A percentile compares a stretch with the other conserved stretches of the same genome.
phyloP scores from a whole-genome alignment of 2,797 vertebrate species.

The Tragelaphus eurycerus region DNA sequence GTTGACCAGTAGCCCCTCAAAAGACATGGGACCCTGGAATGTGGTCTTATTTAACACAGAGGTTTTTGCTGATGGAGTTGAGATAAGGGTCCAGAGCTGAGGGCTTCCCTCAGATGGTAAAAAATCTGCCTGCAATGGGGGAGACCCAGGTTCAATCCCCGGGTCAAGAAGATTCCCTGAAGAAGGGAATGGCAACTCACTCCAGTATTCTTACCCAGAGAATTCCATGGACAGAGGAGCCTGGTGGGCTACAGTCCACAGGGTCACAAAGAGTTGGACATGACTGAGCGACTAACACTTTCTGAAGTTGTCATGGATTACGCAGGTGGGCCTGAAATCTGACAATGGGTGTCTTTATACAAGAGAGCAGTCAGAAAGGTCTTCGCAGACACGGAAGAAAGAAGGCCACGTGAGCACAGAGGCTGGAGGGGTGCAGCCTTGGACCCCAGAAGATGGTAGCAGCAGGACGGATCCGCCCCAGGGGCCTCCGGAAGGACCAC shows the following conservation, averaged over 20 bases:
- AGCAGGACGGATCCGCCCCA: background rate
- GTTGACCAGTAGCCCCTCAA: fast-evolving
- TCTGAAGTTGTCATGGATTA: background rate
- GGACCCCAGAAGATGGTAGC: background rate
- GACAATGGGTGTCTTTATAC: too few species aligned
- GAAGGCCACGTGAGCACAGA: background rate
- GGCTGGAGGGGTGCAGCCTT: background rate
- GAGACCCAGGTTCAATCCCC: background rate
- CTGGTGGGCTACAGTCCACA: background rate
- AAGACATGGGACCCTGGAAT: background rate
- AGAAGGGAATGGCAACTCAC: background rate
- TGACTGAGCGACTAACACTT: background rate
- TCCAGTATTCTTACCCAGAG: background rate
- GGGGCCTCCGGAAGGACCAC: fast-evolving
- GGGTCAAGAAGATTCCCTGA: background rate
- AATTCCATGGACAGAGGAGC: background rate
- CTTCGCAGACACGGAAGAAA: too few species aligned
- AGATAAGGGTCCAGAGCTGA: background rate
- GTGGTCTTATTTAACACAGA: too few species aligned
- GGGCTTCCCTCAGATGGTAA: background rate
- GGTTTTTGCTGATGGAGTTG: background rate
- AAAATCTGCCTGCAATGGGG: background rate
- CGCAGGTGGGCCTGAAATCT: fast-evolving
- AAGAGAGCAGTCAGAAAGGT: too few species aligned
- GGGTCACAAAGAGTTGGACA: background rate